Evolutionary conservation across 2,888 invertebrate species (phyloP).

Genomic region (Archaeoteleia sp.): DNA sequence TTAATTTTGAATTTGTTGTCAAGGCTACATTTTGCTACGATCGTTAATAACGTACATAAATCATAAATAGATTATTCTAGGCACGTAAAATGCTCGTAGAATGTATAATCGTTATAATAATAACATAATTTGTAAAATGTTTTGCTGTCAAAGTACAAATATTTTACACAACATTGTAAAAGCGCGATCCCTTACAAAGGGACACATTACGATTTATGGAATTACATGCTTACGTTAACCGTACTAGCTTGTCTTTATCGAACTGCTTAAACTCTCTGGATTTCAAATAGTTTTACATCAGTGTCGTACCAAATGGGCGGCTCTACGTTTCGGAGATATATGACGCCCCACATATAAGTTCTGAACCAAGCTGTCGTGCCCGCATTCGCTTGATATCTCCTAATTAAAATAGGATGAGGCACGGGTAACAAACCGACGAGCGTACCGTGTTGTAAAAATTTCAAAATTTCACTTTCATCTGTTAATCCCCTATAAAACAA

Average conservation of each 20-base stretch:
- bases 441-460: conserved; percentile 98
- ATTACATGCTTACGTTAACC: background rate
- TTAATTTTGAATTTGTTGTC: too few relatives aligned
- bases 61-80: too few relatives aligned
- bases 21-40: too few relatives aligned
- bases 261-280: conserved; percentile 95
- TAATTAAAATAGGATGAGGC: conserved; percentile 98
- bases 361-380: conserved; percentile 99
- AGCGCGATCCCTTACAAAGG: conserved; percentile 14
- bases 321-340: conserved; percentile 97
- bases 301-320: conserved; percentile 99
- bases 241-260: conserved; percentile 8
- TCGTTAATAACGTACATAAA: too few relatives aligned
- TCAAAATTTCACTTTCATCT: conserved; percentile 99
- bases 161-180: too few relatives aligned
- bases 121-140: too few relatives aligned
- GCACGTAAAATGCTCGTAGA: too few relatives aligned
- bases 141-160: too few relatives aligned
- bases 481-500: conserved; percentile 97
- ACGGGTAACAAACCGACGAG: conserved; percentile 97
- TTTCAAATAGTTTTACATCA: conserved; percentile 98
- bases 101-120: too few relatives aligned
- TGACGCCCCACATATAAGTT: conserved; percentile 99
- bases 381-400: conserved; percentile 98
- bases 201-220: background rate